Percentiles rank a stretch among this genome's conserved stretches.
Conservation (phyloP, 2,113 vertebrate genomes). For the Podarcis raffonei region DNA sequence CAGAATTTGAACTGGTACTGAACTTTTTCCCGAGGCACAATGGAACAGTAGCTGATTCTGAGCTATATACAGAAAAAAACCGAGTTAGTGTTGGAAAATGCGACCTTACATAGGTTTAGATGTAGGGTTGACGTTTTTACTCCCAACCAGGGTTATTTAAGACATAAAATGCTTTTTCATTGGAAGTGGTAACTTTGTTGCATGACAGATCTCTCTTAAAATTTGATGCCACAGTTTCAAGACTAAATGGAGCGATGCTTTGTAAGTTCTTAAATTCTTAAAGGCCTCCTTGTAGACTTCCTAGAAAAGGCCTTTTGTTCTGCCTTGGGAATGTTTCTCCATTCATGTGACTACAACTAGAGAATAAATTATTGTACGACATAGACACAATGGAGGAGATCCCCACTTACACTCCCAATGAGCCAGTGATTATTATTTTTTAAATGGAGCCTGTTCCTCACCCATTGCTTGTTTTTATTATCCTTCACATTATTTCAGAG, state of each 20-base stretch:
- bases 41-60: not conserved
- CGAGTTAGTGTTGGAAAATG: not conserved
- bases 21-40: not conserved
- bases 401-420: not conserved
- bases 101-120: not conserved
- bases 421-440: not conserved
- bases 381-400: conserved; percentile 33
- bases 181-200: conserved; percentile 34
- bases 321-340: not conserved
- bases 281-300: conserved; percentile 65
- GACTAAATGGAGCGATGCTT: conserved; percentile 52
- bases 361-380: conserved; percentile 45
- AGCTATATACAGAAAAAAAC: not conserved
- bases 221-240: conserved; percentile 41
- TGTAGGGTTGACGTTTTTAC: not conserved
- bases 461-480: not conserved
- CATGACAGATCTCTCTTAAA: conserved; percentile 22
- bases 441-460: not conserved
- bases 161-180: not conserved
- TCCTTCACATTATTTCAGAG: not conserved
- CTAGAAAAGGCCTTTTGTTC: conserved; percentile 73
- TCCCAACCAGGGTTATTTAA: not conserved
- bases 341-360: conserved; percentile 39
- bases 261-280: conserved; percentile 53
- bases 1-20: no score